A percentile compares a stretch with the other conserved stretches of the same genome.
phyloP scores from a whole-genome alignment of 2,797 vertebrate genomes.

The Micrastur ruficollis region DNA sequence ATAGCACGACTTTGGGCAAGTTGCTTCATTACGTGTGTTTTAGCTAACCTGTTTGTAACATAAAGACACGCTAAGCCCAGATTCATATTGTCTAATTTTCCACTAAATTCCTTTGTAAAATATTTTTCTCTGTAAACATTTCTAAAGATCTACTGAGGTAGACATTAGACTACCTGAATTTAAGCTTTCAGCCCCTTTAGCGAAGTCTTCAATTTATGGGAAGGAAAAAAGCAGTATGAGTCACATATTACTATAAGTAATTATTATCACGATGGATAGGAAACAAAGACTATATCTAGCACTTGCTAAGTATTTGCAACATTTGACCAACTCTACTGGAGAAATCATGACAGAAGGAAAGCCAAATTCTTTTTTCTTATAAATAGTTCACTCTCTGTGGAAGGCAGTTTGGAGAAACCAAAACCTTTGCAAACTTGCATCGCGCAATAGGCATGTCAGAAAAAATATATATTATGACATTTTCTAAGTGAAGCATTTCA shows the following conservation, averaged over 20 bases:
- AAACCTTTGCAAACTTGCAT: not conserved
- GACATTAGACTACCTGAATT: not conserved
- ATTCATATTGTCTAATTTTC: not conserved
- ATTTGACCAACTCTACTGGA: not conserved
- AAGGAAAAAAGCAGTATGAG: not conserved
- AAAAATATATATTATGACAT: not conserved
- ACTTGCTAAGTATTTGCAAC: not conserved
- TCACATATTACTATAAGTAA: not conserved
- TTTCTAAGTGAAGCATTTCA: not conserved
- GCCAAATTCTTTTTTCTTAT: not conserved
- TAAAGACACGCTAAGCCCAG: not conserved
- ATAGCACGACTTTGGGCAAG: rapidly evolving
- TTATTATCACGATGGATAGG: not conserved
- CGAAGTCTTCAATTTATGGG: not conserved
- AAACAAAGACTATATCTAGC: not conserved
- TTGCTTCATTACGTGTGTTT: not conserved
- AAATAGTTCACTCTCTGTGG: not conserved
- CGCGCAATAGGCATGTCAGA: not conserved
- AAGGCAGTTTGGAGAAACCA: not conserved
- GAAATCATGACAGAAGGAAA: not conserved
- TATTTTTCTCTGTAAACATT: not conserved
- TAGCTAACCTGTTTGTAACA: not conserved
- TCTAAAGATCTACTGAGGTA: not conserved
- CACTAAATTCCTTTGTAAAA: not conserved
- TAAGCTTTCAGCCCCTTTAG: not conserved